Percentiles rank a stretch among this genome's conserved stretches.
Evolutionary conservation across 2,797 vertebrate genomes (phyloP).

Genomic region (Rhinogobio ventralis): DNA sequence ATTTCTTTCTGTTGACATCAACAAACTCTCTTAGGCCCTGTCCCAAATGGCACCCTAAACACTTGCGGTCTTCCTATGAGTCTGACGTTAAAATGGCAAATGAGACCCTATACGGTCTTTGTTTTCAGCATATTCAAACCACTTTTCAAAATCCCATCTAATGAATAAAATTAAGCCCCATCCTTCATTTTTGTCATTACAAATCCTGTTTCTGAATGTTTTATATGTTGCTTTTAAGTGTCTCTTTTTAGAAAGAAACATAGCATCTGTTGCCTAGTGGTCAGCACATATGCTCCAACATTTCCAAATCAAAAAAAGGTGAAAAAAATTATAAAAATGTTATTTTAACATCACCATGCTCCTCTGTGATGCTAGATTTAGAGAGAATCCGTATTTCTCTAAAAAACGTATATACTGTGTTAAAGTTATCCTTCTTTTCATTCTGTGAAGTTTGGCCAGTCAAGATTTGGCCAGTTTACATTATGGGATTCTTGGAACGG

Average conservation of each 20-base stretch:
- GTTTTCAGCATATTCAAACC: not conserved
- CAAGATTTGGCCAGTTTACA: slow-evolving; percentile 59
- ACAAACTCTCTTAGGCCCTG: not conserved
- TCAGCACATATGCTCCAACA: not conserved
- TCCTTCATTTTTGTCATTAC: not conserved
- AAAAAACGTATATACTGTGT: slow-evolving; percentile 67
- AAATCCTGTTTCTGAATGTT: not conserved
- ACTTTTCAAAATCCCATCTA: not conserved
- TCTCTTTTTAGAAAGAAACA: not conserved
- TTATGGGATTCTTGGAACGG: slow-evolving; percentile 57
- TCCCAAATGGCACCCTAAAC: not conserved
- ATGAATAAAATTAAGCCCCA: not conserved
- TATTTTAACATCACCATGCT: slow-evolving; percentile 67
- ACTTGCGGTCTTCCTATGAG: not conserved
- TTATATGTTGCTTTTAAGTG: not conserved
- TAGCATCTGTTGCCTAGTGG: not conserved
- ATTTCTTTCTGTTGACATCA: not conserved
- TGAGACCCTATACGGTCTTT: not conserved
- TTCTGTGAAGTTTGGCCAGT: slow-evolving; percentile 46
- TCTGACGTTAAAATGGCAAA: not conserved
- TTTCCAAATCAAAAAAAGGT: not conserved
- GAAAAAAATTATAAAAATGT: slow-evolving; percentile 61
- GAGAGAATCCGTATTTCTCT: slow-evolving; percentile 59
- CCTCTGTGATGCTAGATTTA: slow-evolving; percentile 68
- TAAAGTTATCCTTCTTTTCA: slow-evolving; percentile 56